Evolutionary conservation across 2,113 vertebrate genomes (phyloP).

Genomic region (Monarcha castaneiventris): DNA sequence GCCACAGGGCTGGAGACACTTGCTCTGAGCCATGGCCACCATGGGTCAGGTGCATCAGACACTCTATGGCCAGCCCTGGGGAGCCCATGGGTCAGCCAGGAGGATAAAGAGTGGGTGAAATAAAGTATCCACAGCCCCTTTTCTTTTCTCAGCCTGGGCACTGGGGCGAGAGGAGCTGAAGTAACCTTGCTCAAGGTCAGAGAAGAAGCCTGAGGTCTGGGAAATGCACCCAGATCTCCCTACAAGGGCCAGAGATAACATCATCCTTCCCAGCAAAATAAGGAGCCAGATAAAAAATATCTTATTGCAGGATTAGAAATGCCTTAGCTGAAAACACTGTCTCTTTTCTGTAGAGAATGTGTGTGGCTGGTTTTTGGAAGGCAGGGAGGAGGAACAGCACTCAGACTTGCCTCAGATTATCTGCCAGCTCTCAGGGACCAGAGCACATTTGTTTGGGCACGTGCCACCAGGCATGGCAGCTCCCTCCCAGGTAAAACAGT

Average conservation of each 20-base stretch:
- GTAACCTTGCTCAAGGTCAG: neutral
- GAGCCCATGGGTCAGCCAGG: neutral
- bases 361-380: neutral
- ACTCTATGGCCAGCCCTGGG: neutral
- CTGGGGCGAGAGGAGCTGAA: neutral
- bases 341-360: neutral
- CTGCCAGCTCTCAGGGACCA: neutral
- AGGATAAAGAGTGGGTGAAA: neutral
- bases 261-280: neutral
- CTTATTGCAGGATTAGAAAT: neutral
- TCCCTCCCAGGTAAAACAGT: neutral
- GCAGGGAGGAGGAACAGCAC: neutral
- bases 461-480: neutral
- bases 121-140: neutral
- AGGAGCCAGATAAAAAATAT: neutral
- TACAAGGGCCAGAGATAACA: neutral
- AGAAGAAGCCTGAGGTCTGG: neutral
- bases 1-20: neutral
- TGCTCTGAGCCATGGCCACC: neutral
- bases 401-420: neutral
- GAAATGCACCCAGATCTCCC: neutral
- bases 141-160: neutral
- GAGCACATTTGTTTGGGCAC: neutral
- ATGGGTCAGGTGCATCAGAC: accelerated
- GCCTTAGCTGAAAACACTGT: neutral